These are phyloP conservation scores for Drosophila yooni DNA, from an alignment of 2,888 invertebrate species.

Conservation along the genomic window DNA sequence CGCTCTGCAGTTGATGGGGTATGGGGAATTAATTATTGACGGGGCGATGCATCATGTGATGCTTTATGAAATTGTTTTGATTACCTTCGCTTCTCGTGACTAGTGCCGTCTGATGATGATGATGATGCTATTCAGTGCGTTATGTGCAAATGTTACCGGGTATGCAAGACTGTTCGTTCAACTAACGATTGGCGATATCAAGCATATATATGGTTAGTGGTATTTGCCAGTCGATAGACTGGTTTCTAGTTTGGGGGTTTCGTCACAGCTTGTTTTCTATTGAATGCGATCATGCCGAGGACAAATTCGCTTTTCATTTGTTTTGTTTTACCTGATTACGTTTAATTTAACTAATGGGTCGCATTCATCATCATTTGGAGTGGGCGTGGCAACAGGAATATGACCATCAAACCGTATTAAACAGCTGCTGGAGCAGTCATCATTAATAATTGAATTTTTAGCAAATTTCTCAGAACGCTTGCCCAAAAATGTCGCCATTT, in stretches of 20 bases:
- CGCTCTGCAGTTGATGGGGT: neutral
- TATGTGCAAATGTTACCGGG: neutral
- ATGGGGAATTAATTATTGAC: neutral
- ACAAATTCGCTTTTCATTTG: constrained; percentile 26
- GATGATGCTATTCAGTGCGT: constrained; percentile 4
- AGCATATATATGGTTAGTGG: neutral
- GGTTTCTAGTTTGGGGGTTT: neutral
- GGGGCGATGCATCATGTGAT: constrained; percentile 47
- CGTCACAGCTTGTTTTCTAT: constrained; percentile 29
- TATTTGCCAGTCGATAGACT: neutral
- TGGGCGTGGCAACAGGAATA: constrained; percentile 19
- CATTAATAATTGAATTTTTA: constrained; percentile 44
- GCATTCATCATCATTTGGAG: neutral
- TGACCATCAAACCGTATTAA: constrained; percentile 39
- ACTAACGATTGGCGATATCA: neutral
- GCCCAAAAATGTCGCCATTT: constrained; percentile 33
- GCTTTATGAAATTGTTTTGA: constrained; percentile 26
- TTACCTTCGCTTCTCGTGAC: constrained; percentile 34
- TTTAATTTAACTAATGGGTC: constrained; percentile 30
- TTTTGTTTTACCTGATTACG: constrained; percentile 15
- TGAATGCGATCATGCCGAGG: constrained; percentile 38
- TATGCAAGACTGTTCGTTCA: neutral
- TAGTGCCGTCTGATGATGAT: neutral
- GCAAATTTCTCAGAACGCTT: constrained; percentile 36
- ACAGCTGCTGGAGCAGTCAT: constrained; percentile 14